Evolutionary conservation across 2,113 vertebrate genomes (phyloP).

Genomic region (Herpetotheres cachinnans): DNA sequence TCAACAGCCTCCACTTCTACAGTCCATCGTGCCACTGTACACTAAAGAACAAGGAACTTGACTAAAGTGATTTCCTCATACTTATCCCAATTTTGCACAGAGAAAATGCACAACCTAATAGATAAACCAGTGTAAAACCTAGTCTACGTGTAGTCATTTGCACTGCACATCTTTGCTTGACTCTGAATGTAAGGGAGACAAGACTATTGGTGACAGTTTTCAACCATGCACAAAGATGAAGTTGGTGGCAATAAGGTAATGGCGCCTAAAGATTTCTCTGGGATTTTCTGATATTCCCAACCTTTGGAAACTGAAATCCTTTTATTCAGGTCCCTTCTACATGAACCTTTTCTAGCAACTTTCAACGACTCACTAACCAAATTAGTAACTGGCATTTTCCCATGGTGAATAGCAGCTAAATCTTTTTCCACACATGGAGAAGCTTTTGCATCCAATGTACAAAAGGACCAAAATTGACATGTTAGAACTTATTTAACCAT

Average conservation of each 20-base stretch:
- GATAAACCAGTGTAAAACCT: background rate
- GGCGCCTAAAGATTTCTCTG: background rate
- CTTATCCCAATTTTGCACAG: background rate
- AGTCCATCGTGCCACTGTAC: background rate
- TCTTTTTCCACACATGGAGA: background rate
- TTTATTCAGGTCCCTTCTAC: background rate
- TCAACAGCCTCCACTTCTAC: background rate
- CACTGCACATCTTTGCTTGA: rapidly evolving
- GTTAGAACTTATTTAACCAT: background rate
- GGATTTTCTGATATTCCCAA: background rate
- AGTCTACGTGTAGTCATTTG: background rate
- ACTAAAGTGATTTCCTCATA: background rate
- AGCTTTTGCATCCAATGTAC: background rate
- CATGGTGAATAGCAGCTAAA: background rate
- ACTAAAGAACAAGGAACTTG: background rate
- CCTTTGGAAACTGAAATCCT: background rate
- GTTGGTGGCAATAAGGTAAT: background rate
- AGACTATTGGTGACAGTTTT: background rate
- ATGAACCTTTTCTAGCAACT: background rate
- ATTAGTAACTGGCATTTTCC: background rate
- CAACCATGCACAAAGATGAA: background rate
- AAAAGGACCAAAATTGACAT: background rate
- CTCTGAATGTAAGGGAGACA: background rate
- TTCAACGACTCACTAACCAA: background rate
- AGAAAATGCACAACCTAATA: background rate